These are phyloP conservation scores for Amblyraja radiata DNA, from an alignment of 2,797 vertebrate species.

Conservation along the genomic window DNA sequence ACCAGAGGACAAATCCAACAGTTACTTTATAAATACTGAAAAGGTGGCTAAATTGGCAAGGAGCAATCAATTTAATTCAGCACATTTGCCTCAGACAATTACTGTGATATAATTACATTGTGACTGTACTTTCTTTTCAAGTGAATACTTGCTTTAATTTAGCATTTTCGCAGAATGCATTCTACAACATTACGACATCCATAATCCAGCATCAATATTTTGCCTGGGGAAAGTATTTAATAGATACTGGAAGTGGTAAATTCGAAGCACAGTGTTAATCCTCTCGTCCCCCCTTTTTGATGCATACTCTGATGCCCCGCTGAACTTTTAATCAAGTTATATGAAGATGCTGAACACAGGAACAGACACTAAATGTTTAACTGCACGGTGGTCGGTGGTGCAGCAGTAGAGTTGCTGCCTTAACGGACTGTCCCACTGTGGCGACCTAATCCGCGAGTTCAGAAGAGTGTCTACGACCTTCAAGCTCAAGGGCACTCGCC, in stretches of 20 bases:
- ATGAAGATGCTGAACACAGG: neutral
- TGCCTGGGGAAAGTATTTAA: neutral
- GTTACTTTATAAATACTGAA: neutral
- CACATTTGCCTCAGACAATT: slow-evolving; percentile 4
- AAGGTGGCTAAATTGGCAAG: neutral
- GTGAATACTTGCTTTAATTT: neutral
- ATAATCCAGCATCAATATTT: neutral
- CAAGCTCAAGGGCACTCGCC: too few relatives aligned
- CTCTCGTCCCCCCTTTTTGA: neutral
- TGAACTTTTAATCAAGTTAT: neutral
- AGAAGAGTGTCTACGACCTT: too few relatives aligned
- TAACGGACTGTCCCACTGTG: too few relatives aligned
- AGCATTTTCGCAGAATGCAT: neutral
- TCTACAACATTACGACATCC: neutral
- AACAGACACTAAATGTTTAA: too few relatives aligned
- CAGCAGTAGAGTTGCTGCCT: too few relatives aligned
- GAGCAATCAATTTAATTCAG: neutral
- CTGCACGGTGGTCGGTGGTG: too few relatives aligned
- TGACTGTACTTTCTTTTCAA: neutral
- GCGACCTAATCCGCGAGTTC: too few relatives aligned
- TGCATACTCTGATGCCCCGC: neutral
- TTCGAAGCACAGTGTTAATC: neutral
- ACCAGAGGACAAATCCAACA: neutral
- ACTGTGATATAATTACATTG: slow-evolving; percentile 1
- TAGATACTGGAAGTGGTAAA: neutral